phyloP scores from a whole-genome alignment of 2,797 vertebrate genomes.

The Anomalospiza imberbis region DNA sequence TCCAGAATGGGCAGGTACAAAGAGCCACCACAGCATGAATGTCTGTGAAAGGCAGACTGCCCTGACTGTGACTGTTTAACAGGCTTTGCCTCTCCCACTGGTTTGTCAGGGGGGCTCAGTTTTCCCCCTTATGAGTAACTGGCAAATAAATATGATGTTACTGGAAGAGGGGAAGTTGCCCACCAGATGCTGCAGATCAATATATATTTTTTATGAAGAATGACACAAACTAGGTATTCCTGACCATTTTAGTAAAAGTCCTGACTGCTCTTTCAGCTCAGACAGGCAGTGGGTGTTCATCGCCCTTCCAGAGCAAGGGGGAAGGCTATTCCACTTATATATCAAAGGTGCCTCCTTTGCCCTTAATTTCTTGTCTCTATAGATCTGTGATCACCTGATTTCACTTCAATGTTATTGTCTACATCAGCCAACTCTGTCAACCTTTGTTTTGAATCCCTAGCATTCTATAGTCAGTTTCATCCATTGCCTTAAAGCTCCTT shows the following conservation, averaged over 20 bases:
- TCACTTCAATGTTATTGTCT: background rate
- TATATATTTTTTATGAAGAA: background rate
- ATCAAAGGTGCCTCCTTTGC: background rate
- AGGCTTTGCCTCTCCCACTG: background rate
- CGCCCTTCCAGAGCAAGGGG: background rate
- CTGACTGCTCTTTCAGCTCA: background rate
- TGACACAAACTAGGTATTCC: fast-evolving
- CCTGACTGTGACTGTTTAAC: background rate
- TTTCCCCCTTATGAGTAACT: background rate
- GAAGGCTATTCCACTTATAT: background rate
- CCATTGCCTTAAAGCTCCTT: background rate
- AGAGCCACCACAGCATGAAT: fast-evolving
- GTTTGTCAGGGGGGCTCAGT: background rate
- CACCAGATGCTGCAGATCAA: background rate
- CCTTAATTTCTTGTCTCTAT: background rate
- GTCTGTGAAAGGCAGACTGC: background rate
- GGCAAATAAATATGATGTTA: background rate
- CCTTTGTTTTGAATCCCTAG: background rate
- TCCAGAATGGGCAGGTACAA: background rate
- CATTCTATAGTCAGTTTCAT: background rate
- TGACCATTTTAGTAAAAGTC: background rate
- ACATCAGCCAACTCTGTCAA: background rate
- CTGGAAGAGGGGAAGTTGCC: background rate
- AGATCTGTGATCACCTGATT: background rate
- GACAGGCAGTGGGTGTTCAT: background rate